Base-by-base conservation (phyloP, 2,888 invertebrate species). In the Dasypolia templi region DNA sequence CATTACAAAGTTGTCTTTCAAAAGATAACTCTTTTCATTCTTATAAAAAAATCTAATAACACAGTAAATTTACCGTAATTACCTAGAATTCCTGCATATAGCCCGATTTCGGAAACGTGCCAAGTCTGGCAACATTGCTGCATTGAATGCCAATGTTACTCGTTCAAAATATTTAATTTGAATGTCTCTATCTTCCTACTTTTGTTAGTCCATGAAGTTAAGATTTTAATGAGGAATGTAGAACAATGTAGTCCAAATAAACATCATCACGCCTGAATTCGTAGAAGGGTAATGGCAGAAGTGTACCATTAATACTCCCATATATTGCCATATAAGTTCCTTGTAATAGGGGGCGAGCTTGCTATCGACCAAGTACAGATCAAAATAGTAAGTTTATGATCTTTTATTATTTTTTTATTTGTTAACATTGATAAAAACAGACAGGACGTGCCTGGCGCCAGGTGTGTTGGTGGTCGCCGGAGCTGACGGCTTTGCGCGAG, bases 41-140 rank as follows among this genome's bases (percentile, higher is more conserved):
- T 29, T 59, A 11, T 17, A 14, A 29, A 68, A 64, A n/a, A 65
- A 58, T 58, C 44, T 58, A 69, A 81, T 44, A 68, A 35, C 62
- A 58, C 32, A 69, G 65, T 83, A 69, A 81, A 73, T 78, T 78
- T 73, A 62, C 35, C 26, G 19, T 53, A 66, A 17, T 53, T 59
- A 66, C 46, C 44, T 58, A 66, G 80, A 72, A 83, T 78, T 61
- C 51, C 29, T 61, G 9, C 17, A 62, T 62, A 69, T 77, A 64
- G 75, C 64, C 44, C 29, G 49, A 22, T 64, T 72, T 72, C 67
- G 69, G 58, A 79, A 67, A 53, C 69, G 42, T 69, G 83, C 79
- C 74, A 81, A 83, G 69, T 73, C 69, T 83, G 22, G 42, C 61
- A 53, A 17, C 68, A 82, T 77, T 67, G 58, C 78, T 63, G 58